Conservation (phyloP, 2,113 vertebrate species). For the Pollimyrus isidori region DNA sequence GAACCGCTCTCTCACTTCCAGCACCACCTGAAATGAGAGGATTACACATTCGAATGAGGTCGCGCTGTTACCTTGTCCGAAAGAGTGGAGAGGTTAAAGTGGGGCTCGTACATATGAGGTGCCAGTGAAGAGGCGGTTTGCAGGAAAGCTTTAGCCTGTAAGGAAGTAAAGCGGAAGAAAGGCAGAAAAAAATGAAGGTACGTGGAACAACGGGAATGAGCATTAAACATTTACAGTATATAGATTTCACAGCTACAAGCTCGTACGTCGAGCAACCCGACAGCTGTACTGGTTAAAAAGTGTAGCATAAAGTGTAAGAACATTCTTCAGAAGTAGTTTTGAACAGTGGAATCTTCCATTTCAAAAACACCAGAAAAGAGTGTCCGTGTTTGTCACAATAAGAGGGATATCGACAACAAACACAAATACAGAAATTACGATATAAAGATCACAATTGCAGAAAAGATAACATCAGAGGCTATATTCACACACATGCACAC, state of each 20-base stretch:
- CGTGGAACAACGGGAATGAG: background rate
- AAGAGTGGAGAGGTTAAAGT: slow-evolving; percentile 85
- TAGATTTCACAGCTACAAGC: background rate
- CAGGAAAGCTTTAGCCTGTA: slow-evolving; percentile 82
- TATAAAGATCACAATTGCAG: background rate
- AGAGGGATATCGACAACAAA: background rate
- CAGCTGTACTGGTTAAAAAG: background rate
- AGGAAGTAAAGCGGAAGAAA: background rate
- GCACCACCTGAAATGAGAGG: background rate
- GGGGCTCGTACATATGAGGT: slow-evolving; percentile 91
- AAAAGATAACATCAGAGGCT: background rate
- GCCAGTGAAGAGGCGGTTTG: slow-evolving; percentile 83
- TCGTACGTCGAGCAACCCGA: background rate
- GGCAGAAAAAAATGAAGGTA: background rate
- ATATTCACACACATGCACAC: background rate
- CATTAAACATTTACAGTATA: background rate
- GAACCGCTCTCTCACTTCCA: background rate
- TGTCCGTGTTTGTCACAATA: background rate
- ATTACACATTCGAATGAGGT: background rate
- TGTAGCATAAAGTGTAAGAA: background rate
- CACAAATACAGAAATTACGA: background rate
- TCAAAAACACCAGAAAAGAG: background rate
- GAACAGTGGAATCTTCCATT: background rate
- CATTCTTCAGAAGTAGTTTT: background rate
- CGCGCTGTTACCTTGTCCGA: slow-evolving; percentile 78